Evolutionary conservation across 2,797 vertebrate species (phyloP).

Genomic region (Gymnothorax reevesii): DNA sequence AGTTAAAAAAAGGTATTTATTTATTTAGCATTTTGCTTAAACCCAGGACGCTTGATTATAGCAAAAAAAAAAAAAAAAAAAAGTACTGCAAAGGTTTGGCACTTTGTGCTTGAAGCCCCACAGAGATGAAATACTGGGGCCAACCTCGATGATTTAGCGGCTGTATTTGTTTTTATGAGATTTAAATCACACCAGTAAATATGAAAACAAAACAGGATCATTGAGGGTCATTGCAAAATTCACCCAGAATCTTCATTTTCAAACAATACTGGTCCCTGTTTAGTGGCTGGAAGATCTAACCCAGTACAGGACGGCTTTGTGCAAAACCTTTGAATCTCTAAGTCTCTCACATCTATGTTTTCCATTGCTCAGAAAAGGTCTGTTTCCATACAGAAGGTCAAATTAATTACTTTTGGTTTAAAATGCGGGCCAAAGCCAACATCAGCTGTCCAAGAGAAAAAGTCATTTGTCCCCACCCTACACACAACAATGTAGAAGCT

Average conservation of each 20-base stretch:
- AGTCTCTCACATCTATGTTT: not conserved
- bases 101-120: no score
- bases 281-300: not conserved
- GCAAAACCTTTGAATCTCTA: not conserved
- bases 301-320: not conserved
- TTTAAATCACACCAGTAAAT: not conserved
- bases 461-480: not conserved
- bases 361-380: not conserved
- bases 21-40: no score
- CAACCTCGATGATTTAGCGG: not conserved
- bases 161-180: not conserved
- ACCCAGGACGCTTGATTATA: no score
- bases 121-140: not conserved
- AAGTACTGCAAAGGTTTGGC: no score
- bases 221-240: not conserved
- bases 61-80: no score
- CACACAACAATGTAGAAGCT: not conserved
- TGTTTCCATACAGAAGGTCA: not conserved
- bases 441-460: not conserved
- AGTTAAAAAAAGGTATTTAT: no score
- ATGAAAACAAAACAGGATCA: not conserved
- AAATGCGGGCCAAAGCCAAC: not conserved
- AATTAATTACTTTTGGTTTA: not conserved
- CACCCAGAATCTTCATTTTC: not conserved
- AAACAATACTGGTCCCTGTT: not conserved